A percentile compares a stretch with the other conserved stretches of the same genome.
These are phyloP conservation scores for Oreochromis niloticus DNA, from an alignment of 2,113 vertebrate genomes.

Conservation along the genomic window DNA sequence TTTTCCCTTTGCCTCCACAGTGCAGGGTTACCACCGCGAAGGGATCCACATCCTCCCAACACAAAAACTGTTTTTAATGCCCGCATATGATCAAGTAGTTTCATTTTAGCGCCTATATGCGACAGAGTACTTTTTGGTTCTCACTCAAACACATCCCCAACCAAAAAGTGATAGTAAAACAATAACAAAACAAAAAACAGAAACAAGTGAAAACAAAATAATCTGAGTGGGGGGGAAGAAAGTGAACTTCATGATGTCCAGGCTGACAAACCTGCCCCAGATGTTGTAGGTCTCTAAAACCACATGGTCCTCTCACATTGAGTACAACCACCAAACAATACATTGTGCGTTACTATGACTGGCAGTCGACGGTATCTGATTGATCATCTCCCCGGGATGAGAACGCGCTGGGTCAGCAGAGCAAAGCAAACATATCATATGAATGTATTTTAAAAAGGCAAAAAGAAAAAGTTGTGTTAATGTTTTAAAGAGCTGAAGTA, in stretches of 20 bases:
- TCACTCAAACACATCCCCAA: neutral
- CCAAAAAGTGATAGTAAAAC: neutral
- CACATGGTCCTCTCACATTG: neutral
- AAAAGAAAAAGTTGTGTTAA: neutral
- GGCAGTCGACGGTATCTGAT: neutral
- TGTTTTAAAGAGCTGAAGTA: neutral
- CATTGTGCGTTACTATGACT: neutral
- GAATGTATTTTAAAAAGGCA: neutral
- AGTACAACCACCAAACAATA: neutral
- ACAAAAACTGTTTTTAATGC: neutral
- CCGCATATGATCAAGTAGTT: neutral
- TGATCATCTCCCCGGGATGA: neutral
- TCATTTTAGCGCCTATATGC: neutral
- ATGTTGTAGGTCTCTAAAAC: neutral
- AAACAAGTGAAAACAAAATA: neutral
- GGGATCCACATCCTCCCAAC: neutral
- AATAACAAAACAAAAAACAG: neutral
- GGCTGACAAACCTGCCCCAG: neutral
- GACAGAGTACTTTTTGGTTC: neutral
- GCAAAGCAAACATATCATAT: constrained; percentile 26
- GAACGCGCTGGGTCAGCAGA: neutral
- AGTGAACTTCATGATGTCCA: neutral
- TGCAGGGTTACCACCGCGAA: neutral
- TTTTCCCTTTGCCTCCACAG: neutral
- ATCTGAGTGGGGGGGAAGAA: neutral